These are phyloP conservation scores for Puntigrus tetrazona DNA, from an alignment of 2,113 vertebrate genomes.

Conservation along the genomic window DNA sequence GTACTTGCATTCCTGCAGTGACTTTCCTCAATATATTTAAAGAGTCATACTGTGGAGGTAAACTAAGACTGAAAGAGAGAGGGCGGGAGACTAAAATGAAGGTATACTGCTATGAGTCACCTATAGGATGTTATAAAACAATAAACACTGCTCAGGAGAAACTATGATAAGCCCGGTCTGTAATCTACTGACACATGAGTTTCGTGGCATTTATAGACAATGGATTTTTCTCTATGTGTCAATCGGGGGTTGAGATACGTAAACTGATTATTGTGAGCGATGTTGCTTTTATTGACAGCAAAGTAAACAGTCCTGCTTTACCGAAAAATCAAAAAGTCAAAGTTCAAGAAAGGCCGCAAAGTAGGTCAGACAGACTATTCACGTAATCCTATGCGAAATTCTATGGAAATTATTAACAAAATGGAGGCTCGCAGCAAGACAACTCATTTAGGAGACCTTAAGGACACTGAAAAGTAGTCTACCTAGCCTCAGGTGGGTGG, in stretches of 20 bases:
- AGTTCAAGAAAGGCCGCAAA: neutral
- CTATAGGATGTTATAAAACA: neutral
- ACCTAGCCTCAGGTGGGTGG: conserved; percentile 62
- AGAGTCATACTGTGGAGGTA: neutral
- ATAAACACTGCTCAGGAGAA: neutral
- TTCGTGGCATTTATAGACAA: neutral
- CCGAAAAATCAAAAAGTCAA: neutral
- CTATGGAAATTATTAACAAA: neutral
- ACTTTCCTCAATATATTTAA: conserved; percentile 21
- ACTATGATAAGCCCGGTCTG: neutral
- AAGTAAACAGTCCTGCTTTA: neutral
- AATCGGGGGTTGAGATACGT: neutral
- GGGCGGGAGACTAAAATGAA: conserved; percentile 17
- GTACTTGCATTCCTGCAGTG: conserved; percentile 57
- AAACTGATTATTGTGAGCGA: neutral
- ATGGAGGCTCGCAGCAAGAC: neutral
- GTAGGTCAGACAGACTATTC: neutral
- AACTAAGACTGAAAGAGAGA: conserved; percentile 22
- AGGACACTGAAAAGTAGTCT: neutral
- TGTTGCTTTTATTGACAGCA: neutral
- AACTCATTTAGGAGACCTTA: neutral
- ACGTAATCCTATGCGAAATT: neutral
- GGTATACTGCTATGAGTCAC: neutral
- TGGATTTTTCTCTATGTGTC: neutral
- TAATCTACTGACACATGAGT: neutral